These are phyloP conservation scores for Micrasema longulum DNA, from an alignment of 1,140 invertebrate genomes.

Conservation along the genomic window DNA sequence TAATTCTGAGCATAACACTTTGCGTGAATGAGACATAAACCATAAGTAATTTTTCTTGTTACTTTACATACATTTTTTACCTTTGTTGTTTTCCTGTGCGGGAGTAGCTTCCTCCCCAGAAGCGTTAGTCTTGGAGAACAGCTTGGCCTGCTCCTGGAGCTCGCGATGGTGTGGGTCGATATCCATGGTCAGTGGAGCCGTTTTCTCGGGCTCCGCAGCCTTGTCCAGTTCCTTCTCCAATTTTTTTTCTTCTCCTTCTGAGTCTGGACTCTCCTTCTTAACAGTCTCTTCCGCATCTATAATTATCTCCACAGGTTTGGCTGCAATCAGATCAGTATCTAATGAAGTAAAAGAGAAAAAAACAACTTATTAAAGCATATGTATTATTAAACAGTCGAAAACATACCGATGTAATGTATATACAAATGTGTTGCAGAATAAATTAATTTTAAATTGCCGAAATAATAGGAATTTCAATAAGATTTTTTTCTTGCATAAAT, in stretches of 20 bases:
- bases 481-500: no score
- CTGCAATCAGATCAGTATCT: constrained; percentile 40
- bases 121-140: constrained; percentile 64
- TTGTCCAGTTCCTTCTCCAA: constrained; percentile 58
- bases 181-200: constrained; percentile 65
- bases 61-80: no score
- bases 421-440: no score
- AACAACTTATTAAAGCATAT: no score
- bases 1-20: no score
- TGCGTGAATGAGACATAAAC: no score
- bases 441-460: no score
- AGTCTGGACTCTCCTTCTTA: constrained; percentile 50
- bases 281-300: constrained; percentile 49
- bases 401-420: no score
- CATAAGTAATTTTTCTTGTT: no score
- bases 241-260: constrained; percentile 55
- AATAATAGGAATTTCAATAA: no score
- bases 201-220: constrained; percentile 62
- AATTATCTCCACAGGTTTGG: constrained; percentile 48
- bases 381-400: no score
- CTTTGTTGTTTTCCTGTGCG: no score
- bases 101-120: constrained; percentile 40
- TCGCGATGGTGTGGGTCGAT: constrained; percentile 64
- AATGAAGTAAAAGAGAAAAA: constrained; percentile 1
- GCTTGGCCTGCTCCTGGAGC: constrained; percentile 65